These are phyloP conservation scores for Lathamus discolor DNA, from an alignment of 2,113 vertebrate species.

Conservation along the genomic window DNA sequence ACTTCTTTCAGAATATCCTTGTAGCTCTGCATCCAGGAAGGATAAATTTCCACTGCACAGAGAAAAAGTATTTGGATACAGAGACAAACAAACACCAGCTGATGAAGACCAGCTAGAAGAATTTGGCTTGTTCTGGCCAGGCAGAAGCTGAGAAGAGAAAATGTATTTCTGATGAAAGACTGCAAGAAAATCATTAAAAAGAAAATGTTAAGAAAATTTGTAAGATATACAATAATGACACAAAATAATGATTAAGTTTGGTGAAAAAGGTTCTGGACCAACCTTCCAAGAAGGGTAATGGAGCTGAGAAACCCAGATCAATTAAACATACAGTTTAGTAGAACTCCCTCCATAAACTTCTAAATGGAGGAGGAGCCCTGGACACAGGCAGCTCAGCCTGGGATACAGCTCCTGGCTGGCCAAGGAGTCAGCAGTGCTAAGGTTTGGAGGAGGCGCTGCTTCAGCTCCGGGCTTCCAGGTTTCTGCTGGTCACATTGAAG, in stretches of 20 bases:
- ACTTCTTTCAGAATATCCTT: slow-evolving; percentile 9
- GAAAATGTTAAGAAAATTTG: neutral
- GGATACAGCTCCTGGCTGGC: neutral
- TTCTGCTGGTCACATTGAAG: neutral
- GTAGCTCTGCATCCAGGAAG: neutral
- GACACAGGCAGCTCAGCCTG: neutral
- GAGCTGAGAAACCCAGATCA: neutral
- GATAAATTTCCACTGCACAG: neutral
- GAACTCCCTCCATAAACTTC: neutral
- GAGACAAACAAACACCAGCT: neutral
- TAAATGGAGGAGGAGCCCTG: neutral
- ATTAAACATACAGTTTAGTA: neutral
- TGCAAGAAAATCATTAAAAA: neutral
- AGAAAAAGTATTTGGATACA: neutral
- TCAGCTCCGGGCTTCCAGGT: neutral
- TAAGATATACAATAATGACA: neutral
- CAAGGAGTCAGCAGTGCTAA: neutral
- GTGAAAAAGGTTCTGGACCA: neutral
- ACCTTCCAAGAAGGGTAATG: neutral
- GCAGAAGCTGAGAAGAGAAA: neutral
- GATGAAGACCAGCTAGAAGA: neutral
- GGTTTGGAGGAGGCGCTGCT: neutral
- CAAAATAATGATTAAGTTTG: neutral
- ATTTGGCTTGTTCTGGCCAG: neutral
- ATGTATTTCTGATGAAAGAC: neutral